Percentiles rank a stretch among this genome's conserved stretches.
Evolutionary conservation across 2,888 invertebrate genomes (phyloP).

Genomic region (Anagyrus pseudococci): DNA sequence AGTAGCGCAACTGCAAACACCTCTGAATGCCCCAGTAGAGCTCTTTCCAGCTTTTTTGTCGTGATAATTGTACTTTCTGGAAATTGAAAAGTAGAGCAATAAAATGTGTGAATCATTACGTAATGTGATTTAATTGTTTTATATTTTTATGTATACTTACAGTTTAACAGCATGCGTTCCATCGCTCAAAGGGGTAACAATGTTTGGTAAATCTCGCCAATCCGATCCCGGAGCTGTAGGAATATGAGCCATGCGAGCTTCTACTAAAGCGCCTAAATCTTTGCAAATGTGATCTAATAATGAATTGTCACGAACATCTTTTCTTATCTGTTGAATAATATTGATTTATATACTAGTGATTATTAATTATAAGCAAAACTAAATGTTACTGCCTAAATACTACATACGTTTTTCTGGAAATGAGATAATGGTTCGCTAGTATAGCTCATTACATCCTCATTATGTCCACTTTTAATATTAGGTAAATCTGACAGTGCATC

Average conservation of each 20-base stretch:
- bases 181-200: conserved; percentile 73
- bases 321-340: conserved; percentile 65
- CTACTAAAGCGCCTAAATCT: conserved; percentile 81
- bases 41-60: conserved; percentile 66
- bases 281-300: conserved; percentile 83
- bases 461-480: conserved; percentile 75
- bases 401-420: conserved; percentile 70
- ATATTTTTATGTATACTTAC: conserved; percentile 52
- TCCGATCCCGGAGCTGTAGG: conserved; percentile 80
- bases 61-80: conserved; percentile 65
- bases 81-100: no score
- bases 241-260: conserved; percentile 77
- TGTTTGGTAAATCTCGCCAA: conserved; percentile 87
- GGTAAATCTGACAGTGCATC: conserved; percentile 87
- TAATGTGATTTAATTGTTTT: not conserved
- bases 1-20: conserved; percentile 80
- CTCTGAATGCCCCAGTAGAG: conserved; percentile 65
- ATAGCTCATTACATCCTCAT: conserved; percentile 74
- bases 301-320: conserved; percentile 65
- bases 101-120: not conserved
- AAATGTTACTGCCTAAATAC: conserved; percentile 19
- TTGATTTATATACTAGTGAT: not conserved
- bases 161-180: conserved; percentile 72
- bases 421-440: conserved; percentile 74
- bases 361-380: not conserved